Conservation (phyloP, 2,797 vertebrate genomes). For the Pseudotriccus pelzelni region DNA sequence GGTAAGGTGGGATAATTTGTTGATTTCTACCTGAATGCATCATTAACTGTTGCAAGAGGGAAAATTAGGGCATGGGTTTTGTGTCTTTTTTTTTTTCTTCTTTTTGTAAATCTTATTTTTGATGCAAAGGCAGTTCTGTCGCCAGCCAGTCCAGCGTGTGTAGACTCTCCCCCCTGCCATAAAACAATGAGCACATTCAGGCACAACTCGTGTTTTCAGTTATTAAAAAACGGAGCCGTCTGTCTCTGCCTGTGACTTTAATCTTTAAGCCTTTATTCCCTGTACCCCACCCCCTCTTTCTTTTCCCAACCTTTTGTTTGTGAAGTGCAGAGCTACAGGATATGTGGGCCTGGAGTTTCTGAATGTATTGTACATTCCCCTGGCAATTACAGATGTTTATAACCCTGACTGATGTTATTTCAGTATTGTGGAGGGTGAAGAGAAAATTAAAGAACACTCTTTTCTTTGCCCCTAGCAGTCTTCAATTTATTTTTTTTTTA, state of each 20-base stretch:
- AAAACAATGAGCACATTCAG: constrained; percentile 85
- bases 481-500: neutral
- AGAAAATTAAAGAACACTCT: constrained; percentile 39
- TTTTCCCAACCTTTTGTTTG: constrained; percentile 78
- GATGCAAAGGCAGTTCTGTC: constrained; percentile 76
- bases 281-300: constrained; percentile 70
- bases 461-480: constrained; percentile 23
- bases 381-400: constrained; percentile 71
- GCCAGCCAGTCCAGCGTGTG: constrained; percentile 78
- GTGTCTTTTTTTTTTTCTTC: neutral
- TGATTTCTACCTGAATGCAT: constrained; percentile 62
- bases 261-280: constrained; percentile 83
- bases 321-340: constrained; percentile 72
- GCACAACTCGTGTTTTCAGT: constrained; percentile 82
- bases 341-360: constrained; percentile 71
- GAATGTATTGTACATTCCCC: constrained; percentile 65
- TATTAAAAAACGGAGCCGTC: constrained; percentile 84
- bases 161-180: constrained; percentile 67
- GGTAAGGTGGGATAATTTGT: neutral
- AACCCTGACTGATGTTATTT: constrained; percentile 70
- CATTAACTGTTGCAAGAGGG: constrained; percentile 33
- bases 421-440: constrained; percentile 48
- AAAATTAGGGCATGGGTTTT: constrained; percentile 24
- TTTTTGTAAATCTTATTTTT: constrained; percentile 69
- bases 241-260: constrained; percentile 84